Evolutionary conservation across 2,113 vertebrate species (phyloP), one percentile per base, ranked within the genome.

Genomic region (Cyanoderma ruficeps): DNA sequence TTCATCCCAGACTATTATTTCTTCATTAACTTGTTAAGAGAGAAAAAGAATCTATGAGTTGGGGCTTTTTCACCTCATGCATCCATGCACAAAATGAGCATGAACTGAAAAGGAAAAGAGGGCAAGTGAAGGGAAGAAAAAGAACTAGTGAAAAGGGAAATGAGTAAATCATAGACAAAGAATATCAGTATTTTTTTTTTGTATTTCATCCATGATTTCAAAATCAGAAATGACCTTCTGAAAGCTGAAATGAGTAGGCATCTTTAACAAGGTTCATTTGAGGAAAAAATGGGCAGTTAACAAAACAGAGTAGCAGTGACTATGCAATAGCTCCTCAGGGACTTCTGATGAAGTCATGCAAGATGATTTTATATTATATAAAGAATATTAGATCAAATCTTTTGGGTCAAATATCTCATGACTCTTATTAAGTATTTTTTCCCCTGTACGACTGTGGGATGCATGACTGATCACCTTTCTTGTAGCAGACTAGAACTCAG

Each of bases 301-400:
- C 60, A 96, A 96, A 95, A 85, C 68, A 83, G 56, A 88, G 86
- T 83, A 96, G 80, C 87, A 72, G 33, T 81, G 61, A 49, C 91
- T 93, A 33, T 87, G 86, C 67, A 84, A 79, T 81, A 93, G 46
- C 56, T 95, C 96, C 91, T 94, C 52, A 31, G 94, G 94, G 93
- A 60, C 49, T 93, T 94, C 60, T 81, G 89, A 83, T 86, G 86
- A 96, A 97, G 83, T 94, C 95, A 97, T 82, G 90, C 91, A 93
- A 81, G 67, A 94, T 92, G 91, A 96, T 87, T 81, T 87, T 89
- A 64, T 83, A 93, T 97, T 95, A 95, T 87, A 88, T 96, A 96
- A 97, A 95, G 80, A 92, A 94, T 94, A 96, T 93, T 95, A 95
- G 83, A 96, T 88, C 78, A 95, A 86, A 93, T 91, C 60, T 92